phyloP scores from a whole-genome alignment of 2,113 vertebrate genomes.

The Pollimyrus isidori region DNA sequence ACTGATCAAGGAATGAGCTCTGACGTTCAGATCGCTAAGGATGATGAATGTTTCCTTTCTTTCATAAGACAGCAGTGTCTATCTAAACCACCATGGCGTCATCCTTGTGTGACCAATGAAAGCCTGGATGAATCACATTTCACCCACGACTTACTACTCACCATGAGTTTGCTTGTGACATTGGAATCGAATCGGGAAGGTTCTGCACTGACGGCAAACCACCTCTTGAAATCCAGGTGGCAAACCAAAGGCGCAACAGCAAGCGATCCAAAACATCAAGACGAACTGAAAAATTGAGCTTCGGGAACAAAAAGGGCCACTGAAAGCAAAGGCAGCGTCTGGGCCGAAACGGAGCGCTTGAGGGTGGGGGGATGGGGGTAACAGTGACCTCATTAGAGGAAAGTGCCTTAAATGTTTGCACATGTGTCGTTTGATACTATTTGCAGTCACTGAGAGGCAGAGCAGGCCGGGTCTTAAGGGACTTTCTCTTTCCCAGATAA shows the following conservation, averaged over 20 bases:
- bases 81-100: neutral
- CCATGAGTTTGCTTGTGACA: neutral
- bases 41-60: neutral
- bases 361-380: neutral
- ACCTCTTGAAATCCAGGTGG: neutral
- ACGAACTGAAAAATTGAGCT: neutral
- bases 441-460: constrained; percentile 38
- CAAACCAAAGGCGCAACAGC: neutral
- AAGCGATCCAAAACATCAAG: neutral
- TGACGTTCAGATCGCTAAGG: neutral
- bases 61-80: neutral
- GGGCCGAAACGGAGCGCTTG: constrained; percentile 14
- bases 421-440: constrained; percentile 42
- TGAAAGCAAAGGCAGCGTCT: neutral
- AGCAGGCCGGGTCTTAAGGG: constrained; percentile 32
- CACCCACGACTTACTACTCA: neutral
- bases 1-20: neutral
- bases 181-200: neutral
- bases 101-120: neutral
- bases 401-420: constrained; percentile 46
- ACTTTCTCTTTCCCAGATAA: constrained; percentile 27
- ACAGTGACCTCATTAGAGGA: constrained; percentile 39
- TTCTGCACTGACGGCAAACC: neutral
- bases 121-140: neutral
- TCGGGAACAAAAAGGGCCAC: neutral